Evolutionary conservation across 2,797 vertebrate genomes (phyloP).

Genomic region (Diplodus sargus): DNA sequence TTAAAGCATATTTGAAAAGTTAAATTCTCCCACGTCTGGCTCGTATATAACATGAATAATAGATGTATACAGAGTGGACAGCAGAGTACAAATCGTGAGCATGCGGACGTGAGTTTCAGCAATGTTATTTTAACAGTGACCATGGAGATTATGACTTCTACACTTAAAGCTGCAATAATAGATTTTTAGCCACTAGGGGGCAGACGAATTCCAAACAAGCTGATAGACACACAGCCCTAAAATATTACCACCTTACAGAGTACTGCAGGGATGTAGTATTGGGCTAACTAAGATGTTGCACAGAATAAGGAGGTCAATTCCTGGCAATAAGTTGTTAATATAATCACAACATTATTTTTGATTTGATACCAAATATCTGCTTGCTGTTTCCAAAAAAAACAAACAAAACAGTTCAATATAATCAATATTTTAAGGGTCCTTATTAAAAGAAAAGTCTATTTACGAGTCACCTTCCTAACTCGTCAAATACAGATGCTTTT

Average conservation of each 20-base stretch:
- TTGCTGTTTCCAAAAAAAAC: too few species aligned
- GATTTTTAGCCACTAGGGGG: conserved; percentile 67
- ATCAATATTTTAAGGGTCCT: too few species aligned
- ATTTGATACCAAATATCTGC: neutral
- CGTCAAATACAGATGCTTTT: too few species aligned
- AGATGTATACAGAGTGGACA: conserved; percentile 45
- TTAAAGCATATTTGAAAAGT: conserved; percentile 55
- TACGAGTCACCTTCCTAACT: too few species aligned
- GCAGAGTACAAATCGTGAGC: conserved; percentile 39
- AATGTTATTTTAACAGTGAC: conserved; percentile 47
- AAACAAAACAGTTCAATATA: too few species aligned
- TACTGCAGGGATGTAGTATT: neutral
- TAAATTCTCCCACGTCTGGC: conserved; percentile 38
- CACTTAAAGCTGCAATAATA: conserved; percentile 53
- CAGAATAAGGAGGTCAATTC: conserved; percentile 8
- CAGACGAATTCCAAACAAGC: conserved; percentile 65
- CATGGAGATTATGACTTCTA: conserved; percentile 30
- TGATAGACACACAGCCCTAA: conserved; percentile 18
- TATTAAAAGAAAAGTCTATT: too few species aligned
- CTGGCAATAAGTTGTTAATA: conserved; percentile 7
- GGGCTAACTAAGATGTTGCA: too few species aligned
- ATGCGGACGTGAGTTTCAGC: conserved; percentile 25
- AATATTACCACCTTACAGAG: conserved; percentile 39
- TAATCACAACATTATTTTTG: conserved; percentile 9
- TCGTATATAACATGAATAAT: conserved; percentile 48